Evolutionary conservation across 2,888 invertebrate genomes (phyloP).

Genomic region (Gonocerus acuteangulatus): DNA sequence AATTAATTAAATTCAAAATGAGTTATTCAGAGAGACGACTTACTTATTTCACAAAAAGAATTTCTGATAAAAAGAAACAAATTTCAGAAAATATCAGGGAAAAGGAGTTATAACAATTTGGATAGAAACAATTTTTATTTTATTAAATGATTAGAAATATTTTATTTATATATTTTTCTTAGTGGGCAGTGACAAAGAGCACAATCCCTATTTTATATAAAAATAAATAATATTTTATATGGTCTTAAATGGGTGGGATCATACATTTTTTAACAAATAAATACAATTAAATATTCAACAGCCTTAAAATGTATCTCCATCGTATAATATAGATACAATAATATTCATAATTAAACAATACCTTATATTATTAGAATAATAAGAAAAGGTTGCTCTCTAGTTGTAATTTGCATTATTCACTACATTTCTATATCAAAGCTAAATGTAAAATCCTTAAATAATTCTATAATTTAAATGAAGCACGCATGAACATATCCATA

Average conservation of each 20-base stretch:
- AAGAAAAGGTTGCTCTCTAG: too few relatives aligned
- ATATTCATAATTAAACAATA: constrained; percentile 4
- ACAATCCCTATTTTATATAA: constrained; percentile 18
- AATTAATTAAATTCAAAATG: too few relatives aligned
- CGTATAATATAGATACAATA: background rate
- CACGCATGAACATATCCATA: too few relatives aligned
- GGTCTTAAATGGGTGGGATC: constrained; percentile 18
- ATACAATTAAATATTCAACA: constrained; percentile 16
- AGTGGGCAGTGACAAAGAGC: constrained; percentile 5
- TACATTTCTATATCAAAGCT: too few relatives aligned
- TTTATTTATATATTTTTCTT: background rate
- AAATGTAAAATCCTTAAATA: too few relatives aligned
- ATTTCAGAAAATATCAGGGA: background rate
- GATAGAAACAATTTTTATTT: constrained; percentile 17
- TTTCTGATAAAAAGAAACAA: too few relatives aligned
- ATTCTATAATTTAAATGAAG: too few relatives aligned
- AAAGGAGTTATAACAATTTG: background rate
- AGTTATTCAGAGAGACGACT: too few relatives aligned
- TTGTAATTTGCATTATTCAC: too few relatives aligned
- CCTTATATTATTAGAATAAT: too few relatives aligned
- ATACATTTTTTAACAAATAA: constrained; percentile 15
- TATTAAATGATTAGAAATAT: constrained; percentile 20
- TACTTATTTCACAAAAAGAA: too few relatives aligned
- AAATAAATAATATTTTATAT: constrained; percentile 18
- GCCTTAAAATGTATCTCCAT: constrained; percentile 18